These are phyloP conservation scores for Nematopogon swammerdamellus DNA, from an alignment of 2,888 invertebrate species.

Conservation along the genomic window DNA sequence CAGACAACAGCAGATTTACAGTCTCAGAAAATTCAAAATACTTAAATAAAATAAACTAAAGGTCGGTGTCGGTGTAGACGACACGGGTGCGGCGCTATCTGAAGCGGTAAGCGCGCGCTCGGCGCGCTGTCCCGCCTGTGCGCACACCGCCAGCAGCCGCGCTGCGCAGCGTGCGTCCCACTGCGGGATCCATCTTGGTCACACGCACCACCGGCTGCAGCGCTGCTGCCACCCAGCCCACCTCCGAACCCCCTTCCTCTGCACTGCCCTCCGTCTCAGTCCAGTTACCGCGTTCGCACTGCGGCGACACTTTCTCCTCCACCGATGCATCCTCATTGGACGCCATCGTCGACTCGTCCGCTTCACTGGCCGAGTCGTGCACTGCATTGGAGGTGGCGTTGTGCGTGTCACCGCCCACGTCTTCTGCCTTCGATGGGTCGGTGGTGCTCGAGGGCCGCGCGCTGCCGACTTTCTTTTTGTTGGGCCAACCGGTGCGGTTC, in stretches of 20 bases:
- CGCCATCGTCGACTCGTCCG: constrained; percentile 23
- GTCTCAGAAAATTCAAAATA: neutral
- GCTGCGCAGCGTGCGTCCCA: constrained; percentile 31
- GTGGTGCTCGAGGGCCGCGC: constrained; percentile 13
- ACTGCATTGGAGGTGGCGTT: neutral
- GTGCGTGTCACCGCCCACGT: constrained; percentile 24
- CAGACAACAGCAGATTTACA: neutral
- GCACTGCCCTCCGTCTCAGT: constrained; percentile 1
- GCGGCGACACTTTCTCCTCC: constrained; percentile 15
- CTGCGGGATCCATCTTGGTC: constrained; percentile 55
- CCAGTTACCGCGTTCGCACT: constrained; percentile 3
- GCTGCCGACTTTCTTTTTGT: constrained; percentile 31
- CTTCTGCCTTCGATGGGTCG: constrained; percentile 20
- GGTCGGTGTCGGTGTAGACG: constrained; percentile 5
- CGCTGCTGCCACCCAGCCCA: constrained; percentile 29
- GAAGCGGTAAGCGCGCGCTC: constrained; percentile 15
- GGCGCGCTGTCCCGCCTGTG: constrained; percentile 13
- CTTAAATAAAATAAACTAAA: neutral
- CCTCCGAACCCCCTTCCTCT: neutral
- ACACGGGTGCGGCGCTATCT: constrained; percentile 24
- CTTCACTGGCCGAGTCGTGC: constrained; percentile 28
- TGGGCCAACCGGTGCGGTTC: constrained; percentile 82
- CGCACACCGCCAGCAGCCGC: constrained; percentile 12
- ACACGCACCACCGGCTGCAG: constrained; percentile 66
- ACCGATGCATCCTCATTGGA: constrained; percentile 19